phyloP scores from a whole-genome alignment of 2,113 vertebrate species.

The Amphilophus citrinellus region DNA sequence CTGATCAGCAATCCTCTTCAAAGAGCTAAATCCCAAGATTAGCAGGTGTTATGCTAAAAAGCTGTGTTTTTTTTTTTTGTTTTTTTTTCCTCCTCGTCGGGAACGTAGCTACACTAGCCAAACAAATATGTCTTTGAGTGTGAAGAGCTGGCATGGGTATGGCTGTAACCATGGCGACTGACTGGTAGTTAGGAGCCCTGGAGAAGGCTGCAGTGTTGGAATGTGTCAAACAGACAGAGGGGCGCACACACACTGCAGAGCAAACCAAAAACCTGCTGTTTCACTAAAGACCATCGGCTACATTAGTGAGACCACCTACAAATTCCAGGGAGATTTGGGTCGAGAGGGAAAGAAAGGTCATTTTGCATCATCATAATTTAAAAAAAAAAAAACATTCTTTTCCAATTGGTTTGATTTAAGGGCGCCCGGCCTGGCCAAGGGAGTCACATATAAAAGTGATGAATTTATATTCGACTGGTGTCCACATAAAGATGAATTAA shows the following conservation, averaged over 20 bases:
- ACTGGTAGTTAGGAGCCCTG: constrained; percentile 78
- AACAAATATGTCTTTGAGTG: constrained; percentile 91
- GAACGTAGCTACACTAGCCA: constrained; percentile 89
- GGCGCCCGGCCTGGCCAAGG: not conserved
- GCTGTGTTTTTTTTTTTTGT: constrained; percentile 70
- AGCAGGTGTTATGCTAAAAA: constrained; percentile 91
- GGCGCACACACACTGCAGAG: constrained; percentile 69
- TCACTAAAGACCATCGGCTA: constrained; percentile 75
- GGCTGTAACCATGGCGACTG: constrained; percentile 89
- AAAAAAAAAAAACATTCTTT: not conserved
- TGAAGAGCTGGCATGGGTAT: constrained; percentile 89
- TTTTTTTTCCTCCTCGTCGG: constrained; percentile 77
- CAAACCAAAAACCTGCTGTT: constrained; percentile 79
- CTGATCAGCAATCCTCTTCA: constrained; percentile 87
- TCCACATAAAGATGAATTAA: constrained; percentile 12
- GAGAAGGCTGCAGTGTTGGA: constrained; percentile 78
- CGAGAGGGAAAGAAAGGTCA: constrained; percentile 47
- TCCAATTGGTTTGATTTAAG: constrained; percentile 42
- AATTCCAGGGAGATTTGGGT: constrained; percentile 46
- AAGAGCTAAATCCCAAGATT: constrained; percentile 85
- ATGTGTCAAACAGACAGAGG: constrained; percentile 81
- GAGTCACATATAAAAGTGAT: constrained; percentile 50
- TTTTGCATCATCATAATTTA: constrained; percentile 23
- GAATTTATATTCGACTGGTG: constrained; percentile 26
- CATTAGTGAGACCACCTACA: constrained; percentile 75